Base-by-base conservation (phyloP, 2,113 vertebrate species). In the Chaetodon auriga region DNA sequence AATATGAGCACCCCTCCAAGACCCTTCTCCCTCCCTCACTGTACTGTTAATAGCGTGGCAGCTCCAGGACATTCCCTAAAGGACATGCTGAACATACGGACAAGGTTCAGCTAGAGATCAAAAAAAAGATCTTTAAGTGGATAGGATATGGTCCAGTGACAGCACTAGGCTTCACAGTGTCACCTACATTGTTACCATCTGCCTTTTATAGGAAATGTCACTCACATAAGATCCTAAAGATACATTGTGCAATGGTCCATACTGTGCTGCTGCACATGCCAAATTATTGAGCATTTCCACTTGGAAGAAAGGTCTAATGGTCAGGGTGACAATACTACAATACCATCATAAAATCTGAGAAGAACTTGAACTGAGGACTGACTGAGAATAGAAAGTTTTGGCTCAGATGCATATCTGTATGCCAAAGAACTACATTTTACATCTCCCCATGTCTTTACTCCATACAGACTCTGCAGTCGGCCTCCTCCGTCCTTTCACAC, bases 141-240 rank as follows among this genome's bases (percentile, higher is more conserved):
- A 83, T 71, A 74, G 35, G 84, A 88, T 2, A 85, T 78, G 87
- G 82, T 87, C 65, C 80, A 87, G 75, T 75, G 80, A 19, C 66
- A 69, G 78, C 14, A 7, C 74, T 11, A 3, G 55, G 68, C 82
- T 64, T 65, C 68, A 54, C 58, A 43, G 85, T 65, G 78, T 82
- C 86, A 87, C 83, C 85, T 55, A 82, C 74, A 89, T 80, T 87
- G 80, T 89, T 82, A 72, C 83, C 62, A 82, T 90, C 82, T 79
- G 86, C 77, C 83, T 87, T 84, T 86, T 72, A 79, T 46, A 64
- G 68, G 66, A n/a, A 86, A 84, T 75, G n/a, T 87, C 78, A 86
- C 51, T 85, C 78, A 68, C 58, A 81, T 78, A 51, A 69, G 87
- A 85, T 85, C 73, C 84, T 41, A 57, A 65, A 78, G 84, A 88